These are phyloP conservation scores for Axea sp. DNA, from an alignment of 2,888 invertebrate genomes.

Conservation along the genomic window DNA sequence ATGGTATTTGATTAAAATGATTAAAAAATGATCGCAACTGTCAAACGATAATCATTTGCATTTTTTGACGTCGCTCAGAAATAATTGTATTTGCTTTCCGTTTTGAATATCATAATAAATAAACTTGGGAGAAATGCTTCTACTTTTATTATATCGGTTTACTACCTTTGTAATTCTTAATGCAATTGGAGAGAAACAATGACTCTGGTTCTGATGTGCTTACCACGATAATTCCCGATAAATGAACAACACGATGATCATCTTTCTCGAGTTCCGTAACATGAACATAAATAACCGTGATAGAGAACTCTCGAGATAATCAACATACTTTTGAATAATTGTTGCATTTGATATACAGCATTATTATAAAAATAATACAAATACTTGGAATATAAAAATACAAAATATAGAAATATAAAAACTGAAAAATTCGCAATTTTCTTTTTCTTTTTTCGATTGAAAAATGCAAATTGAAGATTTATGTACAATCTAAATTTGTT, in stretches of 20 bases:
- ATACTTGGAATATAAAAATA: too few species aligned
- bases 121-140: conserved; percentile 4
- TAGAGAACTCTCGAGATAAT: too few species aligned
- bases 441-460: conserved; percentile 2
- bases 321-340: too few species aligned
- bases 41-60: too few species aligned
- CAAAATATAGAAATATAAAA: neutral
- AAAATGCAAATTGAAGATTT: conserved; percentile 25
- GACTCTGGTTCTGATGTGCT: conserved; percentile 29
- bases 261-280: conserved; percentile 52
- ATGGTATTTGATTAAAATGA: too few species aligned
- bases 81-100: conserved; percentile 1
- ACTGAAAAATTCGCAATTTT: too few species aligned
- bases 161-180: conserved; percentile 32
- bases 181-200: conserved; percentile 45
- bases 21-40: too few species aligned
- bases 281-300: too few species aligned
- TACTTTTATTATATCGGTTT: conserved; percentile 20
- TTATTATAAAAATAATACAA: too few species aligned
- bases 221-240: conserved; percentile 39
- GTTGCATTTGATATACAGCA: too few species aligned
- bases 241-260: conserved; percentile 49
- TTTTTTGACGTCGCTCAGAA: too few species aligned
- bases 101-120: conserved; percentile 17
- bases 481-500: conserved; percentile 25